Base-by-base conservation (phyloP, 1,140 invertebrate genomes). In the Procambarus virginalis region DNA sequence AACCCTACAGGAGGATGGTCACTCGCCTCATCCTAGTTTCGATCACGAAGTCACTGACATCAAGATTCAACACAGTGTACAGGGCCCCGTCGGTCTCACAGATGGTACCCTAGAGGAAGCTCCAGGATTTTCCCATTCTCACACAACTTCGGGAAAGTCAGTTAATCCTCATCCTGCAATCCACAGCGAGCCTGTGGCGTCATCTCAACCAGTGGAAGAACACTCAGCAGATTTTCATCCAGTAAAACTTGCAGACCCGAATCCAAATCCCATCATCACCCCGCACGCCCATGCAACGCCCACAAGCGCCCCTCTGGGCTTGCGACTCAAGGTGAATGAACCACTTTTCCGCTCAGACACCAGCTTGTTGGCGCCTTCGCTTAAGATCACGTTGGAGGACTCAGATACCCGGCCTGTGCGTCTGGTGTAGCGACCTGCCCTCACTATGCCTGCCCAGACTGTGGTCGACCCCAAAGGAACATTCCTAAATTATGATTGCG, bases 311-410 rank as follows among this genome's bases (percentile, higher is more conserved):
- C 9, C 55, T 14, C 48, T 46, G 58, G 10, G 34, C 9, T n/a
- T 85, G 4, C 34, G 20, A 17, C 20, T 60, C 10, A 86, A 34
- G 14, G 10, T 77, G 10, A 46, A 86, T 20, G 75, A 86, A 8
- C 51, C 84, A 0, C 48, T 77, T 2, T 86, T 86, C 58, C 84
- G 84, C 22, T 86, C 84, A 0, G 84, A 77, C 73, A 76, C 84
- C 20, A 73, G 68, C 34, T 34, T 34, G 34, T 34, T 34, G 34
- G 34, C 34, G 0, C 34, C 34, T 34, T 34, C 34, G 34, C 34
- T 34, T 34, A 34, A 34, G 34, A 34, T 34, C 34, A 34, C 34
- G 34, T 34, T 34, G 34, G 34, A 34, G 34, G 34, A 34, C 34
- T 34, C 34, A 34, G 34, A 34, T 34, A 34, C 34, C 34, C 0